Evolutionary conservation across 2,888 invertebrate genomes (phyloP), one percentile per base, ranked within the genome.

Genomic region (Phymatocera aterrima): DNA sequence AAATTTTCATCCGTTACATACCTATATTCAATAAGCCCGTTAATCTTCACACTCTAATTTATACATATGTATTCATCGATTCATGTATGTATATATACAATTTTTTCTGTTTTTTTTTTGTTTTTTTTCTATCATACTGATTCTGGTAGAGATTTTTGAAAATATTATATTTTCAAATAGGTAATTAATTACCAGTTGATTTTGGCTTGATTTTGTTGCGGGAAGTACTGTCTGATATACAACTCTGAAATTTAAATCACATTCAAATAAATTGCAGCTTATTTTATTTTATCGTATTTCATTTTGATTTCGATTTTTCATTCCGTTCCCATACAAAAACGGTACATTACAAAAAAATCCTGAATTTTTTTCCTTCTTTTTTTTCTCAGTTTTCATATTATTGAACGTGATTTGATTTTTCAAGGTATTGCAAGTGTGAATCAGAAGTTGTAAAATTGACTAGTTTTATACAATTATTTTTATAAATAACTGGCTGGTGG

Each of bases 381-480:
- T 48, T 48, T 34, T 24, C 65, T 24, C 51, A 4, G 8, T 51
- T 64, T 57, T 65, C 43, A 40, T 77, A 78, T 48, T 70, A 46
- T 77, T 74, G 72, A 79, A 82, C 57, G 77, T 79, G 77, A 84
- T 85, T 83, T 81, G 82, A 86, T 83, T 86, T 87, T 86, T 86
- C 85, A 86, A 78, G 80, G 83, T 85, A 85, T 82, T 83, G 88
- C 88, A 90, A 90, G 90, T 89, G 89, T 87, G 84, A 84, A 83
- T 89, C 89, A 88, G 90, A 87, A 81, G 82, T 90, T 90, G 90
- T 88, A 84, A 87, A 88, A 90, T 89, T 89, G 90, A 89, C 89
- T 89, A 90, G 89, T 90, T 90, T 90, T 90, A 90, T 90, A 90
- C 88, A 90, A 90, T 90, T 90, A 90, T 90, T 90, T 90, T 90